Percentiles rank a stretch among this genome's conserved stretches.
Conservation (phyloP, 2,113 vertebrate genomes). For the Triplophysa dalaica region DNA sequence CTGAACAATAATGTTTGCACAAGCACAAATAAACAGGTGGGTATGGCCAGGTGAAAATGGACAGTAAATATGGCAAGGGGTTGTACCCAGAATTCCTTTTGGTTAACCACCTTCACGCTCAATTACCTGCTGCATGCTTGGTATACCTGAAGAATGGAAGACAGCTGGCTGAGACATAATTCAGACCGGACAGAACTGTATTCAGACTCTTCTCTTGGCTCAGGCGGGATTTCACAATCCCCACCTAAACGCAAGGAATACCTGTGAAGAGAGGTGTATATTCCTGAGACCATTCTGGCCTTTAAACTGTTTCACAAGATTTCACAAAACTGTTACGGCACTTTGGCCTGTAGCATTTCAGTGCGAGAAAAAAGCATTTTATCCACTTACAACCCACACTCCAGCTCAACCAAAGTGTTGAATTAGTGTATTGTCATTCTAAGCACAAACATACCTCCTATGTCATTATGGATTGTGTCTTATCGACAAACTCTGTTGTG, state of each 20-base stretch:
- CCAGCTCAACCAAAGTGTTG: too few relatives aligned
- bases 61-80: slow-evolving; percentile 58
- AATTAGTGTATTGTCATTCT: too few relatives aligned
- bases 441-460: too few relatives aligned
- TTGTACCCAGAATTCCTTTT: slow-evolving; percentile 59
- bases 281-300: not conserved
- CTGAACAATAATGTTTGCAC: not conserved
- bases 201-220: slow-evolving; percentile 37
- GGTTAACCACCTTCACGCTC: slow-evolving; percentile 68
- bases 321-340: not conserved
- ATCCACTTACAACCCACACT: not conserved
- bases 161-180: slow-evolving; percentile 58
- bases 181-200: slow-evolving; percentile 49
- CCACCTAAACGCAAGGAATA: slow-evolving; percentile 26
- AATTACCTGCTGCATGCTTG: slow-evolving; percentile 63
- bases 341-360: not conserved
- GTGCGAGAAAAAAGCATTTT: not conserved
- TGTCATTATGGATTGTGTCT: too few relatives aligned
- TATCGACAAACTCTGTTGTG: too few relatives aligned
- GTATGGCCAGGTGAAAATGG: slow-evolving; percentile 60
- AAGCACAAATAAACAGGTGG: slow-evolving; percentile 42
- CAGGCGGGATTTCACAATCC: slow-evolving; percentile 34
- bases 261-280: slow-evolving; percentile 22
- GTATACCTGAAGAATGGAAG: slow-evolving; percentile 61
- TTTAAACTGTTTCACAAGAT: not conserved